Evolutionary conservation across 2,113 vertebrate species (phyloP).

Genomic region (Oreotrochilus melanogaster): DNA sequence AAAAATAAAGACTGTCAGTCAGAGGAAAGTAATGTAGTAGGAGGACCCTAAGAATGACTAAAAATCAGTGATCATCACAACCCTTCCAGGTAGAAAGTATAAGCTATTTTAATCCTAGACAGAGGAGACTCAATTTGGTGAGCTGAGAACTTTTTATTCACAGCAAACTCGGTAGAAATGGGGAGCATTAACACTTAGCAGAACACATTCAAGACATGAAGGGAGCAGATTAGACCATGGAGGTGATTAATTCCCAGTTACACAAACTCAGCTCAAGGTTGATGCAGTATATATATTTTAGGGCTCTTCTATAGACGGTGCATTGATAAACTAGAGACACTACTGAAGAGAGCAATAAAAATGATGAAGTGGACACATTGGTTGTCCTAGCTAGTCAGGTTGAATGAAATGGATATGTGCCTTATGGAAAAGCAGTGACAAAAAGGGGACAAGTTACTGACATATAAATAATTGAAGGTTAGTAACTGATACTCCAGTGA

Average conservation of each 20-base stretch:
- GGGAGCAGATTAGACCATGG: not conserved
- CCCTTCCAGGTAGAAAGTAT: not conserved
- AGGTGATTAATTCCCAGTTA: slow-evolving; percentile 16
- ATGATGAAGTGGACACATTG: slow-evolving; percentile 43
- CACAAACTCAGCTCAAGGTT: slow-evolving; percentile 17
- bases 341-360: slow-evolving; percentile 51
- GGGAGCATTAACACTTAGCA: not conserved
- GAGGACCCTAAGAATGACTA: not conserved
- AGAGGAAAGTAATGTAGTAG: not conserved
- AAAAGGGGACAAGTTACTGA: not conserved
- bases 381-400: slow-evolving; percentile 18
- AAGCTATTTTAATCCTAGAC: not conserved
- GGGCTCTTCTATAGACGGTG: not conserved
- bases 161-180: not conserved
- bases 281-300: slow-evolving; percentile 12
- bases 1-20: not conserved
- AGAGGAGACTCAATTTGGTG: not conserved
- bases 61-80: not conserved
- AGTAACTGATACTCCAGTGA: not conserved
- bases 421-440: not conserved
- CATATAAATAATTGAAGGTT: not conserved
- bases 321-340: slow-evolving; percentile 46
- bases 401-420: slow-evolving; percentile 12
- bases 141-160: not conserved
- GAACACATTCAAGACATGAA: not conserved